Evolutionary conservation across 2,888 invertebrate species (phyloP).

Genomic region (Anorthoa munda): DNA sequence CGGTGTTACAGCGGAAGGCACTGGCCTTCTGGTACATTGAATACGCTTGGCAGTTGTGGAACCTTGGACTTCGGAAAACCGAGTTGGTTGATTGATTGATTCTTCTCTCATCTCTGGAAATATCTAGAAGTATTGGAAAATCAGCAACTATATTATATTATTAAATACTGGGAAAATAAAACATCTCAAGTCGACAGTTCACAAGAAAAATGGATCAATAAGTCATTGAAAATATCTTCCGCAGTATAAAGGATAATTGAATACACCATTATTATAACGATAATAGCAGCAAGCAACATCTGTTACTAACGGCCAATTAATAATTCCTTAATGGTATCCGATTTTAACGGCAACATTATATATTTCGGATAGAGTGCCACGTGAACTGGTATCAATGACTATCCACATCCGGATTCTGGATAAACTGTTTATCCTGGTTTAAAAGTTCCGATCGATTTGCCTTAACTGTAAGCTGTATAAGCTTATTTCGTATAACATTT

Average conservation of each 20-base stretch:
- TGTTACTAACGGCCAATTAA: conserved; percentile 62
- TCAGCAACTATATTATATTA: background rate
- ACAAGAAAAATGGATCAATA: conserved; percentile 8
- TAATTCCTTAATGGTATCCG: conserved; percentile 55
- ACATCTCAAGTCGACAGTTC: background rate
- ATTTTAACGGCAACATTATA: conserved; percentile 53
- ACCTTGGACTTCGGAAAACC: no score
- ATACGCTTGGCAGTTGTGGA: no score
- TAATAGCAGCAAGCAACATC: conserved; percentile 53
- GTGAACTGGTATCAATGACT: conserved; percentile 21
- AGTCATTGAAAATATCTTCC: conserved; percentile 15
- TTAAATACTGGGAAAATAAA: background rate
- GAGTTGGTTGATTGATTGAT: no score
- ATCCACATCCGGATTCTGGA: conserved; percentile 38
- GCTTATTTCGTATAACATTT: conserved; percentile 31
- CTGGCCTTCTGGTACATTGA: no score
- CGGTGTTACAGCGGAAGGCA: no score
- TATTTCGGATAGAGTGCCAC: conserved; percentile 46
- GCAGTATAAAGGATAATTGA: conserved; percentile 45
- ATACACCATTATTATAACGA: conserved; percentile 47
- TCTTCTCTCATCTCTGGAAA: no score
- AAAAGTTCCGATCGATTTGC: conserved; percentile 33
- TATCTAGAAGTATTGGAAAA: no score
- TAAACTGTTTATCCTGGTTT: conserved; percentile 42
- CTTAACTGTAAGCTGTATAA: conserved; percentile 23